Conservation (phyloP, 2,888 invertebrate genomes). For the Unio pictorum region DNA sequence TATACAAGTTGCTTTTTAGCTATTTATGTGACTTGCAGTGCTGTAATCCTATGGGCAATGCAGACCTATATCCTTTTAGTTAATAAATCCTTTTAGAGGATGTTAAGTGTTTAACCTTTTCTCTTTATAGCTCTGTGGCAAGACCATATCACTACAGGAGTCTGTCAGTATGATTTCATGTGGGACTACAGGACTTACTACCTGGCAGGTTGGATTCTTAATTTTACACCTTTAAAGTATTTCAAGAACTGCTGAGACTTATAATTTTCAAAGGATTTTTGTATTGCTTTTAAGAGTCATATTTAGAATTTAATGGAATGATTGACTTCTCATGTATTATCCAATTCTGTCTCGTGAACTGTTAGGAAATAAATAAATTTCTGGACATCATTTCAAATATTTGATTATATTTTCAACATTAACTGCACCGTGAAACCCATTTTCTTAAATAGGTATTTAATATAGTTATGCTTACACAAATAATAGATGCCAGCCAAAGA, state of each 20-base stretch:
- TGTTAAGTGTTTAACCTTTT: slow-evolving; percentile 2
- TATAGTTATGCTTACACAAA: no score
- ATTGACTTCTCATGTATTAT: not conserved
- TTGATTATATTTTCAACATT: no score
- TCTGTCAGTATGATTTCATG: slow-evolving; percentile 62
- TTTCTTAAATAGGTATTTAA: no score
- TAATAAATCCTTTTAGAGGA: no score
- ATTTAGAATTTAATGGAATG: not conserved
- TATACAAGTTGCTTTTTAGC: not conserved
- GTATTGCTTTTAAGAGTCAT: not conserved
- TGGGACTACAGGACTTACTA: slow-evolving; percentile 64
- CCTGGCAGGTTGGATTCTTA: slow-evolving; percentile 58
- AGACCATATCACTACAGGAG: slow-evolving; percentile 57
- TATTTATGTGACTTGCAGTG: not conserved
- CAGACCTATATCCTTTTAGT: not conserved
- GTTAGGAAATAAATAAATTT: no score
- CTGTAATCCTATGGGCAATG: not conserved
- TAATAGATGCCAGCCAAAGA: no score
- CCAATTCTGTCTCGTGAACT: not conserved
- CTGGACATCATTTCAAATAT: no score
- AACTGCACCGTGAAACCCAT: no score
- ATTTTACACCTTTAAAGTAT: not conserved
- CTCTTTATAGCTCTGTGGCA: slow-evolving; percentile 43
- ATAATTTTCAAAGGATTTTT: not conserved
- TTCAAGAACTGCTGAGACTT: not conserved